Percentiles rank a stretch among this genome's conserved stretches.
These are phyloP conservation scores for Lampris incognitus DNA, from an alignment of 2,113 vertebrate species.

Conservation along the genomic window DNA sequence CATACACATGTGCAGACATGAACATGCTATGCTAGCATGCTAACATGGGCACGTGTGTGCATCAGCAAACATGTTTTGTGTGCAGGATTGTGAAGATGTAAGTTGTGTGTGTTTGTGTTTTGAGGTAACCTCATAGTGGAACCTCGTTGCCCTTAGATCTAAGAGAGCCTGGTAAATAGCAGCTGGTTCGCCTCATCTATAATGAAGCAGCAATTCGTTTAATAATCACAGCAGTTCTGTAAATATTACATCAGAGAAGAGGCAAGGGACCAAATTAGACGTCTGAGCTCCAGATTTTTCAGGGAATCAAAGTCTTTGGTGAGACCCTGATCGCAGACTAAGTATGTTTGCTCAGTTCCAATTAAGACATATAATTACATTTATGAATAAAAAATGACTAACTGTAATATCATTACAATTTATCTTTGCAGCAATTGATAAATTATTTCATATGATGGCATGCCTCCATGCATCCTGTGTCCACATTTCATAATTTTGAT, in stretches of 20 bases:
- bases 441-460: background rate
- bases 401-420: background rate
- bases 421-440: background rate
- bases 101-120: background rate
- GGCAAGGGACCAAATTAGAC: slow-evolving; percentile 78
- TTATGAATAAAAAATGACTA: background rate
- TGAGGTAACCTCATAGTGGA: slow-evolving; percentile 36
- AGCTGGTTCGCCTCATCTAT: slow-evolving; percentile 84
- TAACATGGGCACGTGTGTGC: background rate
- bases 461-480: too few relatives aligned
- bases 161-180: slow-evolving; percentile 79
- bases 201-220: slow-evolving; percentile 78
- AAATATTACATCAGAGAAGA: slow-evolving; percentile 83
- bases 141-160: slow-evolving; percentile 76
- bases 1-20: background rate
- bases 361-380: background rate
- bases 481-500: too few relatives aligned
- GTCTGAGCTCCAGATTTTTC: slow-evolving; percentile 73
- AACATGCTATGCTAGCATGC: background rate
- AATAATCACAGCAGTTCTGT: slow-evolving; percentile 76
- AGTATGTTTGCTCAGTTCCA: slow-evolving; percentile 10
- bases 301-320: slow-evolving; percentile 51
- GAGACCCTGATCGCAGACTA: slow-evolving; percentile 40
- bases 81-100: slow-evolving; percentile 30
- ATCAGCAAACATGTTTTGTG: background rate